Conservation (phyloP, 2,888 invertebrate species). For the Maniola hyperantus region DNA sequence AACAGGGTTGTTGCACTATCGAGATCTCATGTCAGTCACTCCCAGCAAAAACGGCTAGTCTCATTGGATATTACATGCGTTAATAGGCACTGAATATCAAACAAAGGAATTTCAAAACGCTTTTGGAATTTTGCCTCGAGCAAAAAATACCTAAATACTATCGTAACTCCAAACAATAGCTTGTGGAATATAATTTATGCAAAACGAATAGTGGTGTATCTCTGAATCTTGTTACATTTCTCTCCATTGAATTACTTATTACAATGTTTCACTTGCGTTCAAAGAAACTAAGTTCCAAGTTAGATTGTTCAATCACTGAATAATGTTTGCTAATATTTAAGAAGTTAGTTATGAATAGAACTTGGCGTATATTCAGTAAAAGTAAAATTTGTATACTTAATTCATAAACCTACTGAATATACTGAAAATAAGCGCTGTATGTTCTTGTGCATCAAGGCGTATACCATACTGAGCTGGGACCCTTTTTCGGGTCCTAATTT, state of each 20-base stretch:
- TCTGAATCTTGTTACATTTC: slow-evolving; percentile 7
- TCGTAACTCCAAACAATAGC: slow-evolving; percentile 16
- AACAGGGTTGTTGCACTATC: too few species aligned
- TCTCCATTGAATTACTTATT: slow-evolving; percentile 6
- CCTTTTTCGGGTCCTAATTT: too few species aligned
- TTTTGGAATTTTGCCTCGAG: not conserved
- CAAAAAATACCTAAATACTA: slow-evolving; percentile 16
- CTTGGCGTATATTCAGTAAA: too few species aligned
- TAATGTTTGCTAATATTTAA: not conserved
- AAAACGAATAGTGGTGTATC: slow-evolving; percentile 8
- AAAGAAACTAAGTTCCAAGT: not conserved
- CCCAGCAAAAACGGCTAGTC: not conserved
- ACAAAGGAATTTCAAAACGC: slow-evolving; percentile 25
- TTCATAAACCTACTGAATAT: too few species aligned
- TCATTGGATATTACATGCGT: not conserved
- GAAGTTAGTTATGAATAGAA: too few species aligned
- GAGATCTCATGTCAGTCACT: slow-evolving; percentile 5
- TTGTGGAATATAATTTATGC: slow-evolving; percentile 11
- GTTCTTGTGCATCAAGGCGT: too few species aligned
- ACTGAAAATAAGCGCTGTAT: too few species aligned
- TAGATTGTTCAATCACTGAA: not conserved
- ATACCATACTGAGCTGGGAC: too few species aligned
- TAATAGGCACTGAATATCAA: not conserved
- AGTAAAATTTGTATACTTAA: too few species aligned
- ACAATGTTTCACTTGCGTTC: not conserved